Base-by-base conservation (phyloP, 2,113 vertebrate genomes). In the Petromus typicus region DNA sequence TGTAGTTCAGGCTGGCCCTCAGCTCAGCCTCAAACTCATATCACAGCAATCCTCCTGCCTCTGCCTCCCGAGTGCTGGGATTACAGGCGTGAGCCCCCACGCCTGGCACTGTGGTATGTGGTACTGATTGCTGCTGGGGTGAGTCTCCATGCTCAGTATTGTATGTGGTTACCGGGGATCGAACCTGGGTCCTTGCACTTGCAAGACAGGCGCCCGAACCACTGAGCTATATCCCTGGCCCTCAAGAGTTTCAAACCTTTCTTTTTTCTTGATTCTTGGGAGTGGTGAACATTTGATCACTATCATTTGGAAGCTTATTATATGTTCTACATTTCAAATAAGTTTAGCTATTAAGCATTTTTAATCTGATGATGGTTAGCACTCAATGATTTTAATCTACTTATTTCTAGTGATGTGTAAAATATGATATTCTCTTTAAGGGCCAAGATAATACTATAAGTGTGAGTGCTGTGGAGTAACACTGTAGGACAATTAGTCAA, bases 391-490 rank as follows among this genome's bases (percentile, higher is more conserved):
- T 66, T 97, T 76, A 90, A 81, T 86, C 12, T 17, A 85, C 22
- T 87, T 90, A 79, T 54, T 85, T 91, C 40, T 91, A 76, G 81
- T 54, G 73, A 63, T 17, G 48, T 73, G 20, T 94, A 43, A 67
- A 95, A 67, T 57, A 37, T 6, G 1, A 18, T 93, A 17, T 17
- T 86, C 9, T 69, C 16, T 83, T 66, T 86, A 64, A 85, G 43
- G n/a, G 57, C 20, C 18, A 80, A 67, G 71, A 79, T 3, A 34
- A 37, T 75, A 63, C 10, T 81, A 37, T 84, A 75, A 88, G 81
- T 85, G 45, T 40, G 78, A 92, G 20, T 78, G 34, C 3, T 54
- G 22, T 66, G 27, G 14, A 45, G 40, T 63, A 86, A 51, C 48
- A 51, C 48, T 51, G 48, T 5, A 51, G 48, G 48, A 51, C 10